Conservation (phyloP, 2,113 vertebrate genomes). For the Macroglossus sobrinus region DNA sequence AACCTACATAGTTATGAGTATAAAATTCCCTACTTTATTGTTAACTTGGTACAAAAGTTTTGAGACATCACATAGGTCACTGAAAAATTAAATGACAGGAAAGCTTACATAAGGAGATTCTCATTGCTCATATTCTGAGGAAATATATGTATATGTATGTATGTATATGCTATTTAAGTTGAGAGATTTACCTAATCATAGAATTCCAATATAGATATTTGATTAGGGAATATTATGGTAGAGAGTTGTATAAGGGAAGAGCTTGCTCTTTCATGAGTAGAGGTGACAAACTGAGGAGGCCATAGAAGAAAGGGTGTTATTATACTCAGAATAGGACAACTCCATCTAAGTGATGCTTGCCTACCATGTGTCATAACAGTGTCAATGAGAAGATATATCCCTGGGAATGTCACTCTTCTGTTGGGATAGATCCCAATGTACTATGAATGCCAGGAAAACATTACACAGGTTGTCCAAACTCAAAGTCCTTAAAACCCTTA, state of each 20-base stretch:
- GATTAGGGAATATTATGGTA: background rate
- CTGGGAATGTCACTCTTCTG: background rate
- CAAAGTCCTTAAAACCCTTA: background rate
- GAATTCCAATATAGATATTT: background rate
- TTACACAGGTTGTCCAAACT: background rate
- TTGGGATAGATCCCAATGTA: background rate
- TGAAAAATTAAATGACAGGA: background rate
- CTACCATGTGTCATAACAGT: background rate
- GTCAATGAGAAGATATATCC: background rate
- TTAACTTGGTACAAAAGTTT: background rate
- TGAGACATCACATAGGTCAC: background rate
- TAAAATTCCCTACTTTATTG: background rate
- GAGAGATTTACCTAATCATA: background rate
- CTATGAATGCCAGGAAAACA: background rate
- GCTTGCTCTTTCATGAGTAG: background rate
- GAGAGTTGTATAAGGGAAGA: background rate
- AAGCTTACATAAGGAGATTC: background rate
- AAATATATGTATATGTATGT: background rate
- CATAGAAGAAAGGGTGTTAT: too few relatives aligned
- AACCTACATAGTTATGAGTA: background rate
- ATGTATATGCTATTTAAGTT: background rate
- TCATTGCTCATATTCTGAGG: background rate
- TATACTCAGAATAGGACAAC: background rate
- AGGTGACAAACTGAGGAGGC: background rate
- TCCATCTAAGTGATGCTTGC: too few relatives aligned